Percentiles rank a stretch among this genome's conserved stretches.
These are phyloP conservation scores for Pygathrix nemaeus DNA, from an alignment of 2,113 vertebrate species.

Conservation along the genomic window DNA sequence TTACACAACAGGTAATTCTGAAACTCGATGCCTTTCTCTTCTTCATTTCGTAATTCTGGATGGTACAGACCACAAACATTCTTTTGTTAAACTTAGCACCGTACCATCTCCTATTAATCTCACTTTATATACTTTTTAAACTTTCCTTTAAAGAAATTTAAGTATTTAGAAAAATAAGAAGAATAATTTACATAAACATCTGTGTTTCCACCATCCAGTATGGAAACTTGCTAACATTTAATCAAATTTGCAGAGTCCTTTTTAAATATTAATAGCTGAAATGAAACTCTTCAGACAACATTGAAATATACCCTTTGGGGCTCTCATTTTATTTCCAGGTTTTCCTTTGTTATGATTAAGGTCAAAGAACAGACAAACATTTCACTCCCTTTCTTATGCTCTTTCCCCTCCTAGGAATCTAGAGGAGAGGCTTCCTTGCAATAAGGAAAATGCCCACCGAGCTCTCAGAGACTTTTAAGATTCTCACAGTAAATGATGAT, in stretches of 20 bases:
- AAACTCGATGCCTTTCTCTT: neutral
- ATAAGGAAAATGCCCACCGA: neutral
- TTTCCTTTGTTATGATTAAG: conserved; percentile 7
- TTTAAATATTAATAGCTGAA: neutral
- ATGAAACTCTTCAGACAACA: neutral
- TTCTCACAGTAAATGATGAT: neutral
- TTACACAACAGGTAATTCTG: neutral
- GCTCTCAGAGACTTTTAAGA: neutral
- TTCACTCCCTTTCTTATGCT: neutral
- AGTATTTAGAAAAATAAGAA: neutral
- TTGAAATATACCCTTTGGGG: neutral
- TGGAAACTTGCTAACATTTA: neutral
- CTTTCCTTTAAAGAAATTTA: neutral
- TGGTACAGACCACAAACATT: neutral
- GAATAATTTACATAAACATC: neutral
- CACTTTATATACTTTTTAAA: neutral
- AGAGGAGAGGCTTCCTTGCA: neutral
- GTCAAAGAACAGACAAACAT: neutral
- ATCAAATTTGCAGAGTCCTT: neutral
- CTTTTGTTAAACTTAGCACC: neutral
- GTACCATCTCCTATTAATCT: neutral
- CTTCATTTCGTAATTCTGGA: neutral
- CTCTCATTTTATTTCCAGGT: conserved; percentile 20
- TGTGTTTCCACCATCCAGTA: neutral
- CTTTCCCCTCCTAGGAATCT: neutral